Conservation (phyloP, 2,113 vertebrate species). For the Petroica traversi region DNA sequence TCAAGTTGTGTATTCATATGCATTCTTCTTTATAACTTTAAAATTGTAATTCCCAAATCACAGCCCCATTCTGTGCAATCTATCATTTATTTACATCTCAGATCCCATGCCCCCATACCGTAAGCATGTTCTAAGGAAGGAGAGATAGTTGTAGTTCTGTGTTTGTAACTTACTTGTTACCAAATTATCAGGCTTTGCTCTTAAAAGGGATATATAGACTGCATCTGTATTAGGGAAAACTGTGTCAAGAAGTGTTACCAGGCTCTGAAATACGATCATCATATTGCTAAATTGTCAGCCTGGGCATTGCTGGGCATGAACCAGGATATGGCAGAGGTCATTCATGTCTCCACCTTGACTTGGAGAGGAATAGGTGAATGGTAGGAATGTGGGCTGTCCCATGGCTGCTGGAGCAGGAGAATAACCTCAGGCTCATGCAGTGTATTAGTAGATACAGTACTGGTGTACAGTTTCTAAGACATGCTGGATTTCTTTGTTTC, state of each 20-base stretch:
- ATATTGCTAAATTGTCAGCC: background rate
- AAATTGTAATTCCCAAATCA: background rate
- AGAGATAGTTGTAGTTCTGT: background rate
- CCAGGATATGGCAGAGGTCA: background rate
- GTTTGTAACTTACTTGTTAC: background rate
- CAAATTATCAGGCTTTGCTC: background rate
- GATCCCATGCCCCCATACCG: background rate
- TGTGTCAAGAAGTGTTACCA: background rate
- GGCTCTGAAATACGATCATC: background rate
- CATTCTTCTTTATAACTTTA: background rate
- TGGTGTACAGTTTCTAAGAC: background rate
- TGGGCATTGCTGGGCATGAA: background rate
- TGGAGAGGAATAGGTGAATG: background rate
- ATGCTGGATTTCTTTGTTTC: background rate
- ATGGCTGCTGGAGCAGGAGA: background rate
- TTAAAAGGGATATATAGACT: background rate
- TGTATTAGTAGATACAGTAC: background rate
- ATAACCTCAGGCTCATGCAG: background rate
- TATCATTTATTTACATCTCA: background rate
- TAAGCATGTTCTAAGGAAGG: background rate
- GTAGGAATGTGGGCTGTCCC: background rate
- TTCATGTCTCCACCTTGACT: background rate
- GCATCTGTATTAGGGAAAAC: background rate
- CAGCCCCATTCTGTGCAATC: background rate
- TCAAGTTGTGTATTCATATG: background rate